phyloP scores from a whole-genome alignment of 2,888 invertebrate species.

The Drosophila recens region DNA sequence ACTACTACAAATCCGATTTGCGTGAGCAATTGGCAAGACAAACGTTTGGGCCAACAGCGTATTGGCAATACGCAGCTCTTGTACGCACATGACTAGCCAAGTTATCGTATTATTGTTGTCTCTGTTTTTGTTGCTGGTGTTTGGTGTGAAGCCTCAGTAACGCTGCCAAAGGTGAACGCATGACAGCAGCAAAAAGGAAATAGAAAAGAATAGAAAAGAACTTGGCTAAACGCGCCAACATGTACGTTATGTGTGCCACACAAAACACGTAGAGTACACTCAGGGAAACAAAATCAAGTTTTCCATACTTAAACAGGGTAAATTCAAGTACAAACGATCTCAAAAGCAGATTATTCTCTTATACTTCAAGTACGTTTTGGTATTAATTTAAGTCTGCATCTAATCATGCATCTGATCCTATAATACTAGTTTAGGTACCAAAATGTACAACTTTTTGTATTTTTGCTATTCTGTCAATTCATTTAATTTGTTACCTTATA shows the following conservation, averaged over 20 bases:
- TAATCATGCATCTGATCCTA: too few species aligned
- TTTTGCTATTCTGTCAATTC: too few species aligned
- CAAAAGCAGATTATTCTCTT: too few species aligned
- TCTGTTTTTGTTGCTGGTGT: slow-evolving; percentile 4
- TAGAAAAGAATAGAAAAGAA: slow-evolving; percentile 27
- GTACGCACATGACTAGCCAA: slow-evolving; percentile 33
- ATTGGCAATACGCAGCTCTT: slow-evolving; percentile 36
- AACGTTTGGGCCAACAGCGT: slow-evolving; percentile 54
- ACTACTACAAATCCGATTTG: slow-evolving; percentile 80
- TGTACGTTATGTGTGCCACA: slow-evolving; percentile 53
- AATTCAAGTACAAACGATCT: too few species aligned
- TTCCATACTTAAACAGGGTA: too few species aligned
- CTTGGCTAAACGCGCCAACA: slow-evolving; percentile 60
- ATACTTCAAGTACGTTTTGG: too few species aligned
- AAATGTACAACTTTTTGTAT: too few species aligned
- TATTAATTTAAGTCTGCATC: too few species aligned
- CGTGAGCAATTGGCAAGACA: slow-evolving; percentile 81
- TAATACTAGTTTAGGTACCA: too few species aligned
- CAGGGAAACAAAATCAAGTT: too few species aligned
- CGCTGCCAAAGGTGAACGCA: slow-evolving; percentile 53
- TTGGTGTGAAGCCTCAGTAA: slow-evolving; percentile 71
- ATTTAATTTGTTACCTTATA: too few species aligned
- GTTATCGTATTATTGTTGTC: slow-evolving; percentile 3
- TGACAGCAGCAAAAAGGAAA: slow-evolving; percentile 31
- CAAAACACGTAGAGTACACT: slow-evolving; percentile 1